phyloP scores from a whole-genome alignment of 1,140 invertebrate species.

The Ectropis grisescens region DNA sequence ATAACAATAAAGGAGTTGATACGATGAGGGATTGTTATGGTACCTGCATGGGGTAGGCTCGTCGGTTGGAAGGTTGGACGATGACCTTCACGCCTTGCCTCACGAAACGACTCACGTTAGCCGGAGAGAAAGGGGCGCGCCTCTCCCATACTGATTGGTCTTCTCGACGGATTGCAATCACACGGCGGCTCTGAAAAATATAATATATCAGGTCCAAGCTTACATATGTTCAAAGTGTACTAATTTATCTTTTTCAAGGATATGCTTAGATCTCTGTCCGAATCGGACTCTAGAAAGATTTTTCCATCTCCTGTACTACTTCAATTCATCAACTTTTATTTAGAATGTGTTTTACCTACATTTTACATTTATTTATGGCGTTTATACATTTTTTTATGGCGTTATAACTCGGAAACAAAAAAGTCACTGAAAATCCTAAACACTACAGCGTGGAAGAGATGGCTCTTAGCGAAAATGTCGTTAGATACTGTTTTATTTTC shows the following conservation, averaged over 20 bases:
- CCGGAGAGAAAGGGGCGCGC: conserved; percentile 92
- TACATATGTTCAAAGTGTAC: no score
- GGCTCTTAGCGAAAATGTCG: no score
- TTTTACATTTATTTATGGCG: conserved; percentile 5
- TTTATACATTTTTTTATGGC: no score
- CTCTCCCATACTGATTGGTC: conserved; percentile 99
- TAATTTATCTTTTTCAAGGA: not conserved
- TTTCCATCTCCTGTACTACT: not conserved
- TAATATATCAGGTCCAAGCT: no score
- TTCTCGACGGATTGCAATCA: conserved; percentile 91
- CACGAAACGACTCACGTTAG: conserved; percentile 90
- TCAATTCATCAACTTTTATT: not conserved
- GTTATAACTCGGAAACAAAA: no score
- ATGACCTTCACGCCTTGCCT: conserved; percentile 93
- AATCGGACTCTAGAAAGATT: not conserved
- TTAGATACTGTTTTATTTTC: no score
- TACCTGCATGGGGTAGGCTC: conserved; percentile 96
- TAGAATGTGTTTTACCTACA: not conserved
- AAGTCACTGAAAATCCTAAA: no score
- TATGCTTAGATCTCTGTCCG: not conserved
- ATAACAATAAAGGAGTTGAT: no score
- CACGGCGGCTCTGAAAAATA: conserved; percentile 67
- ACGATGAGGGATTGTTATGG: no score
- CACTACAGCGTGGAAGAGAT: no score
- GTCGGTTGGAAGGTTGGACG: conserved; percentile 96